Evolutionary conservation across 2,113 vertebrate genomes (phyloP).

Genomic region (Nerophis ophidion): DNA sequence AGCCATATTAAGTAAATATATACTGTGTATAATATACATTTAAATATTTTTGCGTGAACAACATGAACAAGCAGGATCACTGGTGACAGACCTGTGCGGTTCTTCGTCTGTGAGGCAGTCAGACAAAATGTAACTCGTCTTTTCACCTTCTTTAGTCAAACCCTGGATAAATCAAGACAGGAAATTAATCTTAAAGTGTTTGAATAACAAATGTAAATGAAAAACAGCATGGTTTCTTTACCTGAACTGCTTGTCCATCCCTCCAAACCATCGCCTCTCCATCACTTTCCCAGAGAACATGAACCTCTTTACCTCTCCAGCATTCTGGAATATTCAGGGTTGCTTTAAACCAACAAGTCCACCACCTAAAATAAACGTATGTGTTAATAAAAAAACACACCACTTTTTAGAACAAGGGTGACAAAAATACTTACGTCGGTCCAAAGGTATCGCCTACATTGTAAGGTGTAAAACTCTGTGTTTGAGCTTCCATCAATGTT

Average conservation of each 20-base stretch:
- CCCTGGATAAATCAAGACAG: slow-evolving; percentile 67
- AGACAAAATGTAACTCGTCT: slow-evolving; percentile 85
- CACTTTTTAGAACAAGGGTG: background rate
- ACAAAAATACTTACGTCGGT: slow-evolving; percentile 75
- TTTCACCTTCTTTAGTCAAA: slow-evolving; percentile 88
- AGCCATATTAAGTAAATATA: too few species aligned
- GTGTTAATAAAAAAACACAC: background rate
- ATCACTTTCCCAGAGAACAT: slow-evolving; percentile 89
- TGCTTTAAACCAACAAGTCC: slow-evolving; percentile 91
- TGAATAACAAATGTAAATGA: background rate
- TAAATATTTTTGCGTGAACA: too few species aligned
- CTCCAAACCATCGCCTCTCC: slow-evolving; percentile 92
- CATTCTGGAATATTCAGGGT: slow-evolving; percentile 75
- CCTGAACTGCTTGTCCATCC: slow-evolving; percentile 86
- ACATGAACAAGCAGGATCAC: background rate
- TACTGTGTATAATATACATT: too few species aligned
- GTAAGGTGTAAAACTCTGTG: slow-evolving; percentile 69
- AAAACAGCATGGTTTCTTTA: slow-evolving; percentile 28
- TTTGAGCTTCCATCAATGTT: slow-evolving; percentile 68
- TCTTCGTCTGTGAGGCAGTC: slow-evolving; percentile 74
- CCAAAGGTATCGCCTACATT: slow-evolving; percentile 80
- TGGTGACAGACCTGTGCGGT: slow-evolving; percentile 72
- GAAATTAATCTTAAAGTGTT: too few species aligned
- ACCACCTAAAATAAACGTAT: slow-evolving; percentile 76
- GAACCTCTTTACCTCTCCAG: slow-evolving; percentile 85